Conservation (phyloP, 2,113 vertebrate species). For the Semicossyphus pulcher region DNA sequence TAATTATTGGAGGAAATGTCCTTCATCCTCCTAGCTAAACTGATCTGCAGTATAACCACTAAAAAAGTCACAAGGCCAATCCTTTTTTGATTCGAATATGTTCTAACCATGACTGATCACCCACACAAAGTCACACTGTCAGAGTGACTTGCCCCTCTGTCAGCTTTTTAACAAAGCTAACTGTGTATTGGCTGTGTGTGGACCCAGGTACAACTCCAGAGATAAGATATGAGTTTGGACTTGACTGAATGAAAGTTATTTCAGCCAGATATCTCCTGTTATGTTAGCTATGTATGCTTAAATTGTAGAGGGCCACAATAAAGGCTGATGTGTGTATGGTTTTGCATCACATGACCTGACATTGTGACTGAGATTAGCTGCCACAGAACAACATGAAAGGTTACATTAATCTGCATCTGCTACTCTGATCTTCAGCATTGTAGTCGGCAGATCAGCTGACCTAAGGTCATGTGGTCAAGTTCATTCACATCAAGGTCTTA, state of each 20-base stretch:
- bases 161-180: background rate
- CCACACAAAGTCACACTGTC: no score
- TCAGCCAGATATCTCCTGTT: background rate
- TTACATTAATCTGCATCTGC: slow-evolving; percentile 42
- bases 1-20: slow-evolving; percentile 20
- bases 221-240: slow-evolving; percentile 1
- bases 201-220: background rate
- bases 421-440: slow-evolving; percentile 13
- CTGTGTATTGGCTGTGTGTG: background rate
- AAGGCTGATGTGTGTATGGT: slow-evolving; percentile 17
- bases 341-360: slow-evolving; percentile 62
- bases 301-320: background rate
- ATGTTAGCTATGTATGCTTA: background rate
- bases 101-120: no score
- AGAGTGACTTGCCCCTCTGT: no score
- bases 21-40: background rate
- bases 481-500: background rate
- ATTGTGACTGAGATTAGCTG: slow-evolving; percentile 72
- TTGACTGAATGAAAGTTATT: background rate
- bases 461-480: slow-evolving; percentile 11
- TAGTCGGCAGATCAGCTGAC: slow-evolving; percentile 20
- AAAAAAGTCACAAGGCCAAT: slow-evolving; percentile 18
- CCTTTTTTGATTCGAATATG: slow-evolving; percentile 3
- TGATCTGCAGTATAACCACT: background rate
- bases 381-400: slow-evolving; percentile 57